These are phyloP conservation scores for Scopus umbretta DNA, from an alignment of 2,113 vertebrate genomes.

Conservation along the genomic window DNA sequence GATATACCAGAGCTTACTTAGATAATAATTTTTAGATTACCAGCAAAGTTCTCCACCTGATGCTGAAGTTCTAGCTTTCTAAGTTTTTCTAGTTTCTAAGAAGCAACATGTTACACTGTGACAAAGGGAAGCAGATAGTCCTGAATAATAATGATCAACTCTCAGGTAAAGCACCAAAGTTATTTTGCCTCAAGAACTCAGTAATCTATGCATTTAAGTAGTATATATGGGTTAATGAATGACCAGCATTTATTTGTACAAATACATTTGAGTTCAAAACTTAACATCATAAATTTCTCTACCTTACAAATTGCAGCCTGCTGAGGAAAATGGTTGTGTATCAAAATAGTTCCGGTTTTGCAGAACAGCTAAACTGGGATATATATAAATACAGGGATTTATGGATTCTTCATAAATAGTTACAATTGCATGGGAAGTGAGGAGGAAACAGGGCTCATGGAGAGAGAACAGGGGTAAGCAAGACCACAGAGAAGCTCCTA, in stretches of 20 bases:
- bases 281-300: not conserved
- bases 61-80: not conserved
- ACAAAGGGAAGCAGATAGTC: not conserved
- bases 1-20: not conserved
- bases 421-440: not conserved
- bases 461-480: not conserved
- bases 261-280: not conserved
- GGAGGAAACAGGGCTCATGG: not conserved
- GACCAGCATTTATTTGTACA: not conserved
- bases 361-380: not conserved
- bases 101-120: not conserved
- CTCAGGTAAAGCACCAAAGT: not conserved
- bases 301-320: not conserved
- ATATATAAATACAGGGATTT: not conserved
- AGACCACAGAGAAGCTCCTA: not conserved
- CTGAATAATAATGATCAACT: not conserved
- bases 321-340: not conserved
- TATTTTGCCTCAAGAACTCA: not conserved
- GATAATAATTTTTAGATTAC: not conserved
- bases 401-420: not conserved
- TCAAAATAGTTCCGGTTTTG: not conserved
- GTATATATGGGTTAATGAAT: not conserved
- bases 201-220: not conserved
- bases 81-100: not conserved
- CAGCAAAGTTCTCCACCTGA: not conserved